Conservation (phyloP, 2,113 vertebrate species). For the Clarias macrocephalus region DNA sequence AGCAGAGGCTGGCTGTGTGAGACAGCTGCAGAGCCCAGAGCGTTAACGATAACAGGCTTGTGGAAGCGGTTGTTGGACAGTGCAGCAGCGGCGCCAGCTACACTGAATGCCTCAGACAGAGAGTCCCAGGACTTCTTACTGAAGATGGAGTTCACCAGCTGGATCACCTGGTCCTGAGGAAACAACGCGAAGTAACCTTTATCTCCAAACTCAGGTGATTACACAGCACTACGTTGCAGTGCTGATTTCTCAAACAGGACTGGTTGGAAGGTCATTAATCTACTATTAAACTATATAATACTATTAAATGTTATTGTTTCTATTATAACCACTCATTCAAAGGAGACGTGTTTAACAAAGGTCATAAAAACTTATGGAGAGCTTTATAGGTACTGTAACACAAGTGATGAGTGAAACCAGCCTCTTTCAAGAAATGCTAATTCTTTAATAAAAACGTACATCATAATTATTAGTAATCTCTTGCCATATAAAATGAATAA, state of each 20-base stretch:
- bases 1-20: constrained; percentile 87
- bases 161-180: constrained; percentile 91
- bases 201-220: background rate
- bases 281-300: background rate
- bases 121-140: constrained; percentile 95
- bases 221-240: no score
- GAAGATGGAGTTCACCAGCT: constrained; percentile 92
- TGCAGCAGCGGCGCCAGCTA: constrained; percentile 82
- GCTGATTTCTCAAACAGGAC: background rate
- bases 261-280: background rate
- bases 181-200: background rate
- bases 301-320: background rate
- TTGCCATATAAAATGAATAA: background rate
- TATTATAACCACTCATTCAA: background rate
- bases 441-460: background rate
- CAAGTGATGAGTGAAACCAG: background rate
- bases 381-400: background rate
- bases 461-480: background rate
- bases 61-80: constrained; percentile 90
- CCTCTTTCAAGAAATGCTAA: background rate
- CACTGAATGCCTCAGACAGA: constrained; percentile 87
- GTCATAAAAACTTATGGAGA: background rate
- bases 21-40: constrained; percentile 82
- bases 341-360: background rate
- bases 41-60: constrained; percentile 80